Evolutionary conservation across 2,888 invertebrate genomes (phyloP), one percentile per base, ranked within the genome.

Genomic region (Sesia apiformis): DNA sequence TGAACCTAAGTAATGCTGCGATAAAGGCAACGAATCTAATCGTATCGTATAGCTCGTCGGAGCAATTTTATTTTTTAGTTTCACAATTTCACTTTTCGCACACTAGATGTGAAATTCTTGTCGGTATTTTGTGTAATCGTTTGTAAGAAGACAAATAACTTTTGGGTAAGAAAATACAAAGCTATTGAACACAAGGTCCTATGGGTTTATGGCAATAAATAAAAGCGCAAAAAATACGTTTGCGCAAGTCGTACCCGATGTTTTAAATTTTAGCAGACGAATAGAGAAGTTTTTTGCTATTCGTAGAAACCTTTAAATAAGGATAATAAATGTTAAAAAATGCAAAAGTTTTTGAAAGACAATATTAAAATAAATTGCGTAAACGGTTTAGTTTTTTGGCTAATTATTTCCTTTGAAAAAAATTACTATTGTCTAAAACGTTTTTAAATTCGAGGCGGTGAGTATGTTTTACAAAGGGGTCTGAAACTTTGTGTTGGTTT

Each of bases 11-110:
- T 49, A 60, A 58, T 63, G 46, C n/a, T 46, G 46, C 67, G 67
- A 70, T 75, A 70, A 72, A 73, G 73, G 72, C 66, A 60, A 65
- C 65, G 66, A 73, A 64, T 70, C 69, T 76, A 74, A 73, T 72
- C 66, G 57, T 53, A 60, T 55, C 57, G 50, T 23, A 23, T 23
- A 23, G 46, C n/a, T 46, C n/a, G n/a, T 46, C 8, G n/a, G 46
- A 46, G 46, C 46, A 23, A 23, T 23, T 23, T 23, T 23, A 23
- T 23, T 23, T 23, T 23, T 23, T 23, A 23, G 46, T 46, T 46
- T 46, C 43, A 50, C 57, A 60, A 61, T 76, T 78, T 77, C 68
- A 72, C 72, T 81, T 78, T 77, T 76, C 3, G 23, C 23, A 23
- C 65, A 62, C 66, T 65, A 69, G 66, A 67, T 75, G 70, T 67